phyloP scores from a whole-genome alignment of 2,888 invertebrate genomes.

The Hirtodrosophila cameraria region DNA sequence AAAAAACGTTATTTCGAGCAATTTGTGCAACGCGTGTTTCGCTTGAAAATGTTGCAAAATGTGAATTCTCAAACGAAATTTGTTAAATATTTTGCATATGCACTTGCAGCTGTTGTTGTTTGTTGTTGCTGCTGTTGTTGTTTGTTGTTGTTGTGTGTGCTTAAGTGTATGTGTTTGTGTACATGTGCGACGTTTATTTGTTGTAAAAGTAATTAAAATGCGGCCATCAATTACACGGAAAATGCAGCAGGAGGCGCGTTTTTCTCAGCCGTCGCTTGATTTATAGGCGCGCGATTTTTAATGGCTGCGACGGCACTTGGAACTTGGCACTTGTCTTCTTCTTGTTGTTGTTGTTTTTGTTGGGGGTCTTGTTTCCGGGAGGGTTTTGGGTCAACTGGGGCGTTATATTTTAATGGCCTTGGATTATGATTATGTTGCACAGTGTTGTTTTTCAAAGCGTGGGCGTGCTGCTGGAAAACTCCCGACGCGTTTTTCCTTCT shows the following conservation, averaged over 20 bases:
- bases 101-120: conserved; percentile 37
- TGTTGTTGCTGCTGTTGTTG: conserved; percentile 3
- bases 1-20: too few relatives aligned
- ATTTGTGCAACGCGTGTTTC: conserved; percentile 48
- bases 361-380: conserved; percentile 1
- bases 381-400: conserved; percentile 54
- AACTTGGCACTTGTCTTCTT: conserved; percentile 43
- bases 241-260: conserved; percentile 54
- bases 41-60: conserved; percentile 45
- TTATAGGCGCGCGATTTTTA: conserved; percentile 75
- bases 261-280: conserved; percentile 71
- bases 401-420: conserved; percentile 65
- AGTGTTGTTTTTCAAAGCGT: conserved; percentile 29
- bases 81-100: conserved; percentile 64
- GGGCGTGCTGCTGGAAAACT: conserved; percentile 38
- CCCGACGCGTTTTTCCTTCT: conserved; percentile 24
- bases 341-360: too few relatives aligned
- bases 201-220: conserved; percentile 77
- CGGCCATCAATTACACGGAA: conserved; percentile 72
- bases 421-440: conserved; percentile 60
- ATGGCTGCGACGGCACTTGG: conserved; percentile 68
- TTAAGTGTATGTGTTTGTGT: conserved; percentile 30
- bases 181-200: conserved; percentile 64
- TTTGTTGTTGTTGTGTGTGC: conserved; percentile 21
- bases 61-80: conserved; percentile 76